Base-by-base conservation (phyloP, 2,888 invertebrate species). In the Halocaridina rubra region DNA sequence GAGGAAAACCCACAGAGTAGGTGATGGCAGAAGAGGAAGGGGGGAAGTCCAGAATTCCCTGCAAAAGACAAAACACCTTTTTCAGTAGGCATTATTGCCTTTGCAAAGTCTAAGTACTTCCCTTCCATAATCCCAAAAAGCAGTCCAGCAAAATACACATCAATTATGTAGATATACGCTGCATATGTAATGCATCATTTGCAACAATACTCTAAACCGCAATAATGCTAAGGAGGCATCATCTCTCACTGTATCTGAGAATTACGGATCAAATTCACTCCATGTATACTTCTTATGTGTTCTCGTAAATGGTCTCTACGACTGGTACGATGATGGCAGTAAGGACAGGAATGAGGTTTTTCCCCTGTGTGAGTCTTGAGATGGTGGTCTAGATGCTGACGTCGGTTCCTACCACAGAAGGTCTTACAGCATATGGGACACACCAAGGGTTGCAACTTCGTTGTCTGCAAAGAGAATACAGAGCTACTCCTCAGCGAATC, bases 331-430 rank as follows among this genome's bases (percentile, higher is more conserved):
- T 87, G 85, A n/a, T 75, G 33, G 72, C 87, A 87, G 75, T 82
- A 76, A 39, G 87, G 85, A 69, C 87, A 87, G 75, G 75, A 72
- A 53, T 87, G 81, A 39, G 87, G 85, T 29, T 82, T 82, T 64
- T 82, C 77, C 27, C 85, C 85, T 10, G 87, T 80, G 59, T 87
- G 87, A 27, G 85, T 87, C 78, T 77, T 85, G 46, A 87, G 76
- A 72, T 87, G 87, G 30, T 87, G 85, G 32, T 75, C 75, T 72
- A 87, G 82, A 67, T 87, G 85, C 69, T 87, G 87, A 61, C 81
- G 85, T 75, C 87, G 87, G 67, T 87, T 87, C 59, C 85, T 79
- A 30, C 87, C 87, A 19, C 75, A 69, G 76, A 87, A 76, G 61
- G 76, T 80, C 81, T 84, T 85, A 74, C 82, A 76, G 80, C 87